Evolutionary conservation across 2,113 vertebrate species (phyloP).

Genomic region (Otus sunia): DNA sequence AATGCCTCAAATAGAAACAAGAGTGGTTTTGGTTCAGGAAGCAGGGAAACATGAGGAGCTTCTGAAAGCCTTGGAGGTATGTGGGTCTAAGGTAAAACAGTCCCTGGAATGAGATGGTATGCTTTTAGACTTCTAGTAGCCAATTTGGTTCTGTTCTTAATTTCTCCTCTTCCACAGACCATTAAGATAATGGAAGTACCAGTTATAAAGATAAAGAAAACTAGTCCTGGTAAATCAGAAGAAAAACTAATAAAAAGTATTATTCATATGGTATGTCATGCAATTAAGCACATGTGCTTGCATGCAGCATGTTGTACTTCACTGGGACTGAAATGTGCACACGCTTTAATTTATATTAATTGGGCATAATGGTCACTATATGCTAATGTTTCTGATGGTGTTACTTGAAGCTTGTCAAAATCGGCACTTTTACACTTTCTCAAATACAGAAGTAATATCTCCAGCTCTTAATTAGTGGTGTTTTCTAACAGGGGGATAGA

Average conservation of each 20-base stretch:
- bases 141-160: conserved; percentile 61
- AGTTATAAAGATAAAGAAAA: conserved; percentile 96
- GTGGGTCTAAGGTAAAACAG: not conserved
- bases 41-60: conserved; percentile 79
- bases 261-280: conserved; percentile 92
- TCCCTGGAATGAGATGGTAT: not conserved
- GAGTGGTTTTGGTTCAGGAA: conserved; percentile 88
- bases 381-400: not conserved
- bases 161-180: conserved; percentile 87
- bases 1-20: conserved; percentile 88
- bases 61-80: conserved; percentile 89
- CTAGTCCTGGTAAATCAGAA: conserved; percentile 82
- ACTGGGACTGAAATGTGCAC: not conserved
- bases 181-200: conserved; percentile 96
- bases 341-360: not conserved
- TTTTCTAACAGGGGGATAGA: not conserved
- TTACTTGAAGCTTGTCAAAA: not conserved
- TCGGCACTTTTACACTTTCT: not conserved
- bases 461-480: not conserved
- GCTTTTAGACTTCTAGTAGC: not conserved
- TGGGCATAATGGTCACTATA: not conserved
- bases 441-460: not conserved
- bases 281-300: conserved; percentile 43
- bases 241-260: conserved; percentile 96
- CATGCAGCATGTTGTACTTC: conserved; percentile 75